Evolutionary conservation across 2,797 vertebrate genomes (phyloP), one percentile per base, ranked within the genome.

Genomic region (Sciurus vulgaris): DNA sequence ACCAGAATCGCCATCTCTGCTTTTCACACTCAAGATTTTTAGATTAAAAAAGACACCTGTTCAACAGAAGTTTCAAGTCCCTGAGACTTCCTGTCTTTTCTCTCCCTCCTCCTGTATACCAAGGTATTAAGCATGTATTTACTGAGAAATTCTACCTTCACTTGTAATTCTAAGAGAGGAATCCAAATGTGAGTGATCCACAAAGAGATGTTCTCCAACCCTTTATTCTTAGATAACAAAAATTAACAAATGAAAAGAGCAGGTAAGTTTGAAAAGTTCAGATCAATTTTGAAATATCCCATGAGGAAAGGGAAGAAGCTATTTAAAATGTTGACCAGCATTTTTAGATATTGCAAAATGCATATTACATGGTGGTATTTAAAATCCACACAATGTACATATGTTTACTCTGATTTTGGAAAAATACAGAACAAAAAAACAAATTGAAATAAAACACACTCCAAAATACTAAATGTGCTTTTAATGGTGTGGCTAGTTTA

Each of bases 201-300:
- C 3, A 22, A 33, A 88, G 56, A 38, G 49, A 26, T 61, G 22
- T 26, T 70, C 91, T 22, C 51, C 28, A 72, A n/a, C 5, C 84
- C 67, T 22, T 81, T 73, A 44, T 65, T 30, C 38, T 33, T 49
- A 59, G 83, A 61, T 18, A 54, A 18, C 26, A 84, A 91, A 72
- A 59, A 22, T 47, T 44, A 65, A 35, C 44, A 15, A 44, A 33
- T 49, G 15, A 10, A 44, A 86, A 49, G 2, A 89, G 15, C 14
- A 89, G 73, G 61, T 79, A 22, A 79, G 38, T 86, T 89, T 69
- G 12, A 92, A 96, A 35, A 20, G 24, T 5, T 47, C 24, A 73
- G 72, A 14, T 35, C 44, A 72, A 78, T 79, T 49, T 79, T 65
- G 41, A 76, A 79, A 33, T 51, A 70, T 20, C 7, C 18, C 14